These are phyloP conservation scores for Azorinus chamasolen DNA, from an alignment of 2,888 invertebrate genomes.

Conservation along the genomic window DNA sequence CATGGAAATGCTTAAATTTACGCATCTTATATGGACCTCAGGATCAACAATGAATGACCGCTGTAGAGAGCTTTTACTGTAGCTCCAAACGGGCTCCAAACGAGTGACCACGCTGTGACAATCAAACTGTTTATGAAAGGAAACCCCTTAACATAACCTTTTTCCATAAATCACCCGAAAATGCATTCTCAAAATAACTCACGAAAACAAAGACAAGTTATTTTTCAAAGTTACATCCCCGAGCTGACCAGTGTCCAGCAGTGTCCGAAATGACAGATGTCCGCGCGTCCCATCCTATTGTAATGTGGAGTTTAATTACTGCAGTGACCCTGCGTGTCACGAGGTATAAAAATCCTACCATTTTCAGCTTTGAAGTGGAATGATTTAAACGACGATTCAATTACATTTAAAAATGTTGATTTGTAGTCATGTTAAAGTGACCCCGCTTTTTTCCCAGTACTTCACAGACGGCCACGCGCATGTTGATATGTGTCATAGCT, in stretches of 20 bases:
- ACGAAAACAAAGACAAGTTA: constrained; percentile 2
- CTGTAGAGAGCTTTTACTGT: no score
- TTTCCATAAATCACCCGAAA: no score
- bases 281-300: constrained; percentile 2
- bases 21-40: no score
- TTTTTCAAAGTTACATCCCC: constrained; percentile 12
- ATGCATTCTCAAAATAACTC: constrained; percentile 4
- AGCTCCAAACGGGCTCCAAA: no score
- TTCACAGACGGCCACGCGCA: no score
- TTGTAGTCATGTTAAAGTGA: not conserved
- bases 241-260: constrained; percentile 1
- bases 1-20: no score
- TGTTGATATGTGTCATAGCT: no score
- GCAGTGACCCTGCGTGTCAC: constrained; percentile 4
- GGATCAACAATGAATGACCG: no score
- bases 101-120: no score
- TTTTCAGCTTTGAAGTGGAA: constrained; percentile 8
- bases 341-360: constrained; percentile 5
- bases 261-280: constrained; percentile 16
- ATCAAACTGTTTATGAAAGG: no score
- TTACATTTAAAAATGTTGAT: constrained; percentile 10
- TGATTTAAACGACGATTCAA: constrained; percentile 8
- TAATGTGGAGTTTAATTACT: constrained; percentile 7
- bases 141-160: no score
- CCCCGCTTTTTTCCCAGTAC: no score